Base-by-base conservation (phyloP, 2,888 invertebrate species). In the Leptinotarsa juncta region DNA sequence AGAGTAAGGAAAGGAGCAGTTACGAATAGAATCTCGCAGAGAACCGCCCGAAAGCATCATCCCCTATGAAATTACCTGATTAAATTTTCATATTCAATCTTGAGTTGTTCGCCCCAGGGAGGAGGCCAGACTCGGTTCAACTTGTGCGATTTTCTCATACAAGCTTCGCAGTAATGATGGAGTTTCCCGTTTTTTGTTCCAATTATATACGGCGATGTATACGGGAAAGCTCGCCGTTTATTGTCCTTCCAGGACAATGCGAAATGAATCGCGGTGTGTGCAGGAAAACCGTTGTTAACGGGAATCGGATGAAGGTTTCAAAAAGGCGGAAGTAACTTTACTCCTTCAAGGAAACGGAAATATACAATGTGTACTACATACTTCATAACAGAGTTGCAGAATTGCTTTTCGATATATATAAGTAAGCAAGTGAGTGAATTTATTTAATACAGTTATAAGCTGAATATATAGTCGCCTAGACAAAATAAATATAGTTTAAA, bases 11-110 rank as follows among this genome's bases (percentile, higher is more conserved):
- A 81, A 82, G 81, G 80, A 79, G 79, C 79, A 80, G 77, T 78
- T 74, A 76, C 78, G 82, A 82, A 83, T 82, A 84, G 83, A 85
- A 85, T 86, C 85, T 85, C 84, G 82, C 82, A 82, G 79, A 80
- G 81, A 82, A 42, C 82, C 69, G 77, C 71, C 81, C 82, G 86
- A 84, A 86, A 83, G 84, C 87, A 86, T 87, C 87, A 88, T 88
- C 89, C 90, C 90, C 90, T 90, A 91, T 91, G 90, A 91, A 91
- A 91, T 91, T 91, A 91, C 90, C 90, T 90, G 90, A 93, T 93
- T 93, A 93, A 93, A 92, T 91, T 93, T 93, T 93, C 92, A 93
- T 93, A 93, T 93, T 93, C 93, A 93, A 93, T 93, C 92, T 92
- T 91, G 91, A 90, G 89, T 90, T 91, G 91, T 91, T 91, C 91